A percentile compares a stretch with the other conserved stretches of the same genome.
These are phyloP conservation scores for Blastomussa wellsi DNA, from an alignment of 92 coral and sea anemone genomes.

Conservation along the genomic window DNA sequence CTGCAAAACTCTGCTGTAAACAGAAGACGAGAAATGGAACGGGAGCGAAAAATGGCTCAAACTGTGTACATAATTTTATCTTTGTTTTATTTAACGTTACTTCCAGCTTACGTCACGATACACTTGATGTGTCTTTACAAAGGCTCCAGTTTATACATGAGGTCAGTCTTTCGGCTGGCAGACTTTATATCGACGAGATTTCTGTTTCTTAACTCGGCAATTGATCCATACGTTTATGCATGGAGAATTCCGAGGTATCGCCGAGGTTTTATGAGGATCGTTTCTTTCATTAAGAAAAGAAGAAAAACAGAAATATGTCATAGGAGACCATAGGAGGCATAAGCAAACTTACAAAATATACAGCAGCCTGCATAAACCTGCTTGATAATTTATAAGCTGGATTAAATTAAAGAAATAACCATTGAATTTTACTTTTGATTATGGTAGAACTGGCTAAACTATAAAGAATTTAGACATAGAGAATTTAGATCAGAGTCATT, in stretches of 20 bases:
- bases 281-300: background rate
- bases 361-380: no score
- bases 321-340: background rate
- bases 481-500: no score
- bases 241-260: conserved; percentile 31
- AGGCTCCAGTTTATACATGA: background rate
- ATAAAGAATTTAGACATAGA: no score
- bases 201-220: conserved; percentile 30
- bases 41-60: conserved; percentile 2
- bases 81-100: conserved; percentile 24
- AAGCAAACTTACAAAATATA: background rate
- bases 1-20: background rate
- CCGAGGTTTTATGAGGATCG: conserved; percentile 7
- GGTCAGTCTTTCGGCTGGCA: conserved; percentile 3
- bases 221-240: conserved; percentile 24
- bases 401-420: no score
- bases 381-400: no score
- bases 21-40: conserved; percentile 11
- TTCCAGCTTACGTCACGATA: conserved; percentile 23
- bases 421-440: no score
- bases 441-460: no score
- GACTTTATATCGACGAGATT: conserved; percentile 14
- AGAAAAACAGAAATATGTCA: background rate
- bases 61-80: conserved; percentile 29
- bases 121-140: background rate